phyloP scores from a whole-genome alignment of 2,113 vertebrate species.

The Zapus hudsonius region DNA sequence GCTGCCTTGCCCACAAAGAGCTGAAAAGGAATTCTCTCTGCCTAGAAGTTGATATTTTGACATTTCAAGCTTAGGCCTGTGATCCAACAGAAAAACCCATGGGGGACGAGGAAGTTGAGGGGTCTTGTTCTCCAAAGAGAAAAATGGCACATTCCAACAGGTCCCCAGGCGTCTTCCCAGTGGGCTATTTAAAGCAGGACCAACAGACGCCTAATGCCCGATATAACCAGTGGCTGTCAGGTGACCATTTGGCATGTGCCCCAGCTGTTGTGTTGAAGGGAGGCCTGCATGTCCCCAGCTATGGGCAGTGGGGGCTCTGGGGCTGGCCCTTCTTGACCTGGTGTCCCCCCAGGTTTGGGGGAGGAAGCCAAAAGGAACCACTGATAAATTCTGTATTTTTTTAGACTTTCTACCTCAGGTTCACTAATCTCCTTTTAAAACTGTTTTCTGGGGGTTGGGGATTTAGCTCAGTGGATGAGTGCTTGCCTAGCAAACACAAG shows the following conservation, averaged over 20 bases:
- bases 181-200: conserved; percentile 73
- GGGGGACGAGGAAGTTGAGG: not conserved
- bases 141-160: conserved; percentile 55
- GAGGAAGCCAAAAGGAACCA: not conserved
- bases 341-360: not conserved
- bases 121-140: not conserved
- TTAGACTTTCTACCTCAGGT: not conserved
- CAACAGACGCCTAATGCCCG: not conserved
- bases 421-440: not conserved
- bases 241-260: conserved; percentile 39
- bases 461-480: too few relatives aligned
- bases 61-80: not conserved
- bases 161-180: conserved; percentile 32
- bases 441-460: not conserved
- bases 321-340: too few relatives aligned
- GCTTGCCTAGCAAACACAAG: too few relatives aligned
- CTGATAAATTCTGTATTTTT: not conserved
- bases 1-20: not conserved
- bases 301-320: not conserved
- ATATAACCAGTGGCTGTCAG: conserved; percentile 61
- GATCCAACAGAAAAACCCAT: not conserved
- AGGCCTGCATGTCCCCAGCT: not conserved
- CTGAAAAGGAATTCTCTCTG: not conserved
- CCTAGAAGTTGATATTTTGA: not conserved
- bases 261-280: not conserved